Evolutionary conservation across 2,797 vertebrate genomes (phyloP).

Genomic region (Rhinogobio ventralis): DNA sequence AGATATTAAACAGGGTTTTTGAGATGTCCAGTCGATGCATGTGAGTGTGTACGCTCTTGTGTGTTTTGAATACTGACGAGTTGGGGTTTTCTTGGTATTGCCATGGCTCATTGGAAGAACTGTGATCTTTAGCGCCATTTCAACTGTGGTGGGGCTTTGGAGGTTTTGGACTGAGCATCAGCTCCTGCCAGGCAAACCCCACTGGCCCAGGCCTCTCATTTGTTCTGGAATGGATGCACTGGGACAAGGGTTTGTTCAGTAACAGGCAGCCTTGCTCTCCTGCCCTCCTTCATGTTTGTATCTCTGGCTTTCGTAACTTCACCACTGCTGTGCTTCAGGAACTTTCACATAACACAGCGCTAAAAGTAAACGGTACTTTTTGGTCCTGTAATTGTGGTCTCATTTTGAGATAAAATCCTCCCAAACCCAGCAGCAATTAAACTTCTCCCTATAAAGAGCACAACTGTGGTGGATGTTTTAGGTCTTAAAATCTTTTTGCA

Average conservation of each 20-base stretch:
- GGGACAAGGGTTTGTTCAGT: constrained; percentile 42
- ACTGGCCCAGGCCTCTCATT: constrained; percentile 39
- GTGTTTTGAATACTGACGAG: constrained; percentile 21
- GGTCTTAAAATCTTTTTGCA: constrained; percentile 1
- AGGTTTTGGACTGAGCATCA: constrained; percentile 42
- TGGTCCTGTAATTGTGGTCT: constrained; percentile 59
- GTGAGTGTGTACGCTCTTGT: constrained; percentile 6
- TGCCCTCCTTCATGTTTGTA: constrained; percentile 60
- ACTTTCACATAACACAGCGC: constrained; percentile 37
- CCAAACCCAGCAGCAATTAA: constrained; percentile 10
- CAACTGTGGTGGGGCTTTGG: constrained; percentile 43
- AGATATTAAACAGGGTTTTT: constrained; percentile 6
- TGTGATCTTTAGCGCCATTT: constrained; percentile 15
- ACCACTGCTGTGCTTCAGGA: constrained; percentile 53
- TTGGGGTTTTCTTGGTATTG: constrained; percentile 40
- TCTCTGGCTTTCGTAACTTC: constrained; percentile 65
- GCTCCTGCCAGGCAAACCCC: constrained; percentile 42
- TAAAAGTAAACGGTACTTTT: constrained; percentile 15
- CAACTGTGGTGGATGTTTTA: not conserved
- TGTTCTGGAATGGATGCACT: constrained; percentile 52
- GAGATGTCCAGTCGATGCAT: not conserved
- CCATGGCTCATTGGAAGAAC: constrained; percentile 47
- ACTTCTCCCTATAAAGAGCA: constrained; percentile 15
- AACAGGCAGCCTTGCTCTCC: constrained; percentile 54
- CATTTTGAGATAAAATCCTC: constrained; percentile 47